Conservation (phyloP, 2,888 invertebrate species). For the Drosophila monieri region DNA sequence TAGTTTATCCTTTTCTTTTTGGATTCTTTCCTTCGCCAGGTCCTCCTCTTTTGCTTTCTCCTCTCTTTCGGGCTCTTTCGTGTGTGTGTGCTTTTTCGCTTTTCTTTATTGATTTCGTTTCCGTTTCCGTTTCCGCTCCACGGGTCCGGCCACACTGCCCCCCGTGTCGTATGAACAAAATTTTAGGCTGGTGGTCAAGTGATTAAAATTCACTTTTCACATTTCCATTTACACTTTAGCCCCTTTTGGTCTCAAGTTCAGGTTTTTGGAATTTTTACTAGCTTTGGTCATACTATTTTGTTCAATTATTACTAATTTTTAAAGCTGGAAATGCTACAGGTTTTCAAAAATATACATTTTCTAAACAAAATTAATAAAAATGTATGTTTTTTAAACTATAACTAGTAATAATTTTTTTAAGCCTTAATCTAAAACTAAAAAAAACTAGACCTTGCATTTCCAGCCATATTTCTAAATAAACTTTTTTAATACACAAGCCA, state of each 20-base stretch:
- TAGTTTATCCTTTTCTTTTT: background rate
- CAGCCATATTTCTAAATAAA: conserved; percentile 13
- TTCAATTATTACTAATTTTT: background rate
- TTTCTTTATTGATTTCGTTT: background rate
- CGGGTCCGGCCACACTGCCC: conserved; percentile 74
- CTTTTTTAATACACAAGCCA: conserved; percentile 16
- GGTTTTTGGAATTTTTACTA: background rate
- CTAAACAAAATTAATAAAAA: background rate
- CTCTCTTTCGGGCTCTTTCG: background rate
- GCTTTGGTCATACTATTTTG: conserved; percentile 1
- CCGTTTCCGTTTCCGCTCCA: conserved; percentile 18
- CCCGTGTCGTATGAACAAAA: conserved; percentile 81
- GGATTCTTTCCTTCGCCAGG: conserved; percentile 10
- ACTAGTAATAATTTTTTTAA: background rate
- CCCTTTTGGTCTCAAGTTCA: conserved; percentile 9
- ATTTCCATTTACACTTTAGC: conserved; percentile 2
- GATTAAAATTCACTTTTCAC: conserved; percentile 60
- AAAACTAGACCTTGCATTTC: background rate
- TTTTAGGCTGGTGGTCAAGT: conserved; percentile 83
- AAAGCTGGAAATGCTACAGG: conserved; percentile 1
- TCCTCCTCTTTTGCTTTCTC: background rate
- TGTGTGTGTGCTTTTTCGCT: background rate
- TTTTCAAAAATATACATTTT: background rate
- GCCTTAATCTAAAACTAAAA: background rate
- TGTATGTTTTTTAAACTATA: too few species aligned